phyloP scores from a whole-genome alignment of 1,140 invertebrate species.

The Drosophila mauritiana region DNA sequence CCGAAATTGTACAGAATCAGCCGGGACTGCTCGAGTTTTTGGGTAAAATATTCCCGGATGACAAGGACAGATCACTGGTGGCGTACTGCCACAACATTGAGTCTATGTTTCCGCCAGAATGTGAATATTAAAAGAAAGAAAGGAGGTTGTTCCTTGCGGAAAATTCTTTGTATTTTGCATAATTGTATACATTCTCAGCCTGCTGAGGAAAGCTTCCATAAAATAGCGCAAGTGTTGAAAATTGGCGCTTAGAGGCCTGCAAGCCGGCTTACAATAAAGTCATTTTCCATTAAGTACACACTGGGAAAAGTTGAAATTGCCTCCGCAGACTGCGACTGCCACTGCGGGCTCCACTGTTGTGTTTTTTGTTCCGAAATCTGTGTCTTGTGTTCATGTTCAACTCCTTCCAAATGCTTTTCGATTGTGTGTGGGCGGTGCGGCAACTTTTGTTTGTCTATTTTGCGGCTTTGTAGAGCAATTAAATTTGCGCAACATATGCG shows the following conservation, averaged over 20 bases:
- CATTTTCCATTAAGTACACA: slow-evolving; percentile 76
- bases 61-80: slow-evolving; percentile 53
- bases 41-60: slow-evolving; percentile 90
- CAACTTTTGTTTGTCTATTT: slow-evolving; percentile 66
- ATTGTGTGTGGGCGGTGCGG: slow-evolving; percentile 15
- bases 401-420: slow-evolving; percentile 9
- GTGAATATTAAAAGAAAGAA: slow-evolving; percentile 15
- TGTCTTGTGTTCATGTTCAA: slow-evolving; percentile 46
- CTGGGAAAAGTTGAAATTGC: slow-evolving; percentile 75
- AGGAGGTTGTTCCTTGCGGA: neutral
- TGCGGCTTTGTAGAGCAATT: slow-evolving; percentile 80
- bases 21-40: slow-evolving; percentile 90
- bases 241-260: slow-evolving; percentile 52
- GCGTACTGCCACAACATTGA: slow-evolving; percentile 63
- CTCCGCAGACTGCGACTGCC: slow-evolving; percentile 47
- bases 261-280: slow-evolving; percentile 61
- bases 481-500: slow-evolving; percentile 75
- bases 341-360: slow-evolving; percentile 42
- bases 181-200: neutral
- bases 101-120: slow-evolving; percentile 28
- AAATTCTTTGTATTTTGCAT: neutral
- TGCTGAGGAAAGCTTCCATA: slow-evolving; percentile 29
- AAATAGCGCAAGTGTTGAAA: slow-evolving; percentile 70
- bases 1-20: slow-evolving; percentile 87
- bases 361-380: slow-evolving; percentile 41